phyloP scores from a whole-genome alignment of 2,113 vertebrate genomes.

The Cettia cetti region DNA sequence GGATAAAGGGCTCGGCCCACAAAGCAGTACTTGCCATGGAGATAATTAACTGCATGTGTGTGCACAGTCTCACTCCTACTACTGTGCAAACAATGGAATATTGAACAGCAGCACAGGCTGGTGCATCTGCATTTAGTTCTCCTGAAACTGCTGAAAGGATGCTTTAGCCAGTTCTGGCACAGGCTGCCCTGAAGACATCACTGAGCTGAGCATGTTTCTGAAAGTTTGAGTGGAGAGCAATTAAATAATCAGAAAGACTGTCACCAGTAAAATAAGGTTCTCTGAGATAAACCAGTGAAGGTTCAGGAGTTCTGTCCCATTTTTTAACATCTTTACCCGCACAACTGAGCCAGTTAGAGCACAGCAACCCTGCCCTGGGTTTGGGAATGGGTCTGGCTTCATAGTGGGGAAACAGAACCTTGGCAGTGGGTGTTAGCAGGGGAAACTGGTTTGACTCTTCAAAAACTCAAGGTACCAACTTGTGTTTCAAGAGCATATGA shows the following conservation, averaged over 20 bases:
- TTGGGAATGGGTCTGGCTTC: background rate
- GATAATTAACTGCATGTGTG: background rate
- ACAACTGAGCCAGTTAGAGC: background rate
- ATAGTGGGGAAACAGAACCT: background rate
- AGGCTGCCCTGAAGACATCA: background rate
- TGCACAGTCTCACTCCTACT: background rate
- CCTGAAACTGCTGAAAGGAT: background rate
- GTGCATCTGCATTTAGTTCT: background rate
- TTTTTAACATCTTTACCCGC: background rate
- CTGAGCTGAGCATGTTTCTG: background rate
- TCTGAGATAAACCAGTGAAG: background rate
- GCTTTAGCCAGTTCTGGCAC: background rate
- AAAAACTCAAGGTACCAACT: background rate
- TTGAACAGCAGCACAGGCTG: background rate
- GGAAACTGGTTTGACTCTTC: background rate
- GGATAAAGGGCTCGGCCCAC: background rate
- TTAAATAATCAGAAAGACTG: background rate
- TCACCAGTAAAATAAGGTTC: background rate
- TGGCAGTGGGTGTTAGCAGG: background rate
- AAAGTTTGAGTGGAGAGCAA: background rate
- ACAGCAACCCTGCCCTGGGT: background rate
- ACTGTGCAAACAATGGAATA: background rate
- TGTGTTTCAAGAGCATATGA: background rate
- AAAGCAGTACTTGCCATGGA: background rate
- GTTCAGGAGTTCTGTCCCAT: background rate